A percentile compares a stretch with the other conserved stretches of the same genome.
Evolutionary conservation across 2,113 vertebrate genomes (phyloP).

Genomic region (Pseudonaja textilis): DNA sequence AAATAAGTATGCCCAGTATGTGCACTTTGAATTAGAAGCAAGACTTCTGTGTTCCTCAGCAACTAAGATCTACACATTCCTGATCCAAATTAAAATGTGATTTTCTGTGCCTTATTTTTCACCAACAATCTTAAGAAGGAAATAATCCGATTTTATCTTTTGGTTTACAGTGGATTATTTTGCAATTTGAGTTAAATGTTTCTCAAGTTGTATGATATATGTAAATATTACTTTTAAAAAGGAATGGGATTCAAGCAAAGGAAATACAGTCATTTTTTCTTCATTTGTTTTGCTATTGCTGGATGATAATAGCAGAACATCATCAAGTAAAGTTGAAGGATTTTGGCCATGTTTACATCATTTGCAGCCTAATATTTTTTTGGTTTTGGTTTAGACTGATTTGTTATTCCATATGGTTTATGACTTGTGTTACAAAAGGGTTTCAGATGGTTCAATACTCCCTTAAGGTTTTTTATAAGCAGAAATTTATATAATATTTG

Average conservation of each 20-base stretch:
- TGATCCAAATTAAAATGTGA: background rate
- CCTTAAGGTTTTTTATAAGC: background rate
- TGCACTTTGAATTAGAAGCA: background rate
- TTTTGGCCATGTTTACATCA: background rate
- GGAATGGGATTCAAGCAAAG: background rate
- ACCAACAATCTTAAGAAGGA: background rate
- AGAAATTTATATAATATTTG: background rate
- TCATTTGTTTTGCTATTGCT: background rate
- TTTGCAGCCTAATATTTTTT: background rate
- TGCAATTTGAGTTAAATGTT: background rate
- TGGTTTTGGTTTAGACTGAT: background rate
- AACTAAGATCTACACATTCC: background rate
- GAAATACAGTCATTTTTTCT: background rate
- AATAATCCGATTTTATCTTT: background rate
- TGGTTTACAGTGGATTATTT: background rate
- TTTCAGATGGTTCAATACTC: background rate
- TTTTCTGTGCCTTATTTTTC: background rate
- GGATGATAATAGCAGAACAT: background rate
- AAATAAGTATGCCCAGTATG: background rate
- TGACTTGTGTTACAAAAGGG: background rate
- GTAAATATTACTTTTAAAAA: background rate
- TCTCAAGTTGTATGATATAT: background rate
- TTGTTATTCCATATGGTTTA: background rate
- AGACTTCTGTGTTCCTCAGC: background rate
- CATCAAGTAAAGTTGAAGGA: background rate